Conservation (phyloP, 2,797 vertebrate genomes). For the Poecilia wingei region DNA sequence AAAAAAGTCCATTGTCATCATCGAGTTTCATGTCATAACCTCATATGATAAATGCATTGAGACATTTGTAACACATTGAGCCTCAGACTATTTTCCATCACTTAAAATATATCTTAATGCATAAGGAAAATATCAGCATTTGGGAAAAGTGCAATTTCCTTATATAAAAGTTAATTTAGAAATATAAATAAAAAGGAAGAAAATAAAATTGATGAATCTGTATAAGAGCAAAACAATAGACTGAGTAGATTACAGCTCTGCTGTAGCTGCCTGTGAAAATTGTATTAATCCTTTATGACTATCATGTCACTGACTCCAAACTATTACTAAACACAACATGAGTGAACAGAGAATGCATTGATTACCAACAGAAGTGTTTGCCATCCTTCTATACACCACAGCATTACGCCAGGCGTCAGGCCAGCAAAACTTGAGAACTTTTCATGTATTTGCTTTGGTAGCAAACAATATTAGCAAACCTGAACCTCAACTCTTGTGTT, state of each 20-base stretch:
- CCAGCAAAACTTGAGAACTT: too few relatives aligned
- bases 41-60: not conserved
- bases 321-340: not conserved
- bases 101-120: not conserved
- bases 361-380: not conserved
- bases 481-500: not conserved
- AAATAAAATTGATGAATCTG: not conserved
- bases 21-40: not conserved
- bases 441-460: not conserved
- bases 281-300: not conserved
- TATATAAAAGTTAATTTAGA: not conserved
- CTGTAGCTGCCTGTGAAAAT: not conserved
- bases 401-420: too few relatives aligned
- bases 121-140: not conserved
- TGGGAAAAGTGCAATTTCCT: not conserved
- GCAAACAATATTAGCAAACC: not conserved
- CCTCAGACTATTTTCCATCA: not conserved
- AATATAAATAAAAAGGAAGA: not conserved
- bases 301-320: not conserved
- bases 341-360: not conserved
- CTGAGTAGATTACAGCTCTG: not conserved
- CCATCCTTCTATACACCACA: not conserved
- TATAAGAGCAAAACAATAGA: not conserved
- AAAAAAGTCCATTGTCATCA: not conserved
- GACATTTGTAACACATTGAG: not conserved